phyloP scores from a whole-genome alignment of 2,113 vertebrate genomes.

The Cnemophilus loriae region DNA sequence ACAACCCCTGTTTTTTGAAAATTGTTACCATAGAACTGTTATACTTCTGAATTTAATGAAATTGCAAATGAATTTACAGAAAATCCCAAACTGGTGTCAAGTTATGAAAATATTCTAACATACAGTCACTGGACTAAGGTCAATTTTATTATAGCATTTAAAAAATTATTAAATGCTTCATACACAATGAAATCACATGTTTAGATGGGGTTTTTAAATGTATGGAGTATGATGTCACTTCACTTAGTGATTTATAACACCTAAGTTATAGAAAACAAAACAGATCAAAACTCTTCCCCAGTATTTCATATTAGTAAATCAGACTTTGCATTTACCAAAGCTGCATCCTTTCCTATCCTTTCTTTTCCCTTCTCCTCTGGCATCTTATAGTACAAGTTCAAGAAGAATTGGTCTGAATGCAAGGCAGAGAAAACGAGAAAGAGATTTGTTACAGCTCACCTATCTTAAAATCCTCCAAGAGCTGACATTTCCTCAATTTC shows the following conservation, averaged over 20 bases:
- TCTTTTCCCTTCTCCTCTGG: background rate
- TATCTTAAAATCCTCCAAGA: background rate
- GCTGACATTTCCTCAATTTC: background rate
- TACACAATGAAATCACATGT: background rate
- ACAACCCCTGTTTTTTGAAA: background rate
- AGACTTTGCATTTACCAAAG: background rate
- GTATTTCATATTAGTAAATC: background rate
- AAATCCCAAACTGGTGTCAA: background rate
- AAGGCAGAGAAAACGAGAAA: background rate
- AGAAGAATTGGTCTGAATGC: background rate
- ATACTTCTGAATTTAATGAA: background rate
- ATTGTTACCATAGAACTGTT: background rate
- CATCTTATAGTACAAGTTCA: background rate
- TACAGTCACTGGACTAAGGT: background rate
- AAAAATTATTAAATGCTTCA: background rate
- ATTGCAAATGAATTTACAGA: background rate
- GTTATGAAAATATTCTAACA: background rate
- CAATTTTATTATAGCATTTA: background rate
- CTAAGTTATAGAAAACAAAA: background rate
- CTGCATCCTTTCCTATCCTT: background rate
- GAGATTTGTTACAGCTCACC: background rate
- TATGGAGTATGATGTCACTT: background rate
- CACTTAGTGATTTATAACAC: background rate
- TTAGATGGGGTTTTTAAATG: background rate
- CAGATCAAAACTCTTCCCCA: background rate